These are phyloP conservation scores for Notothenia coriiceps DNA, from an alignment of 2,113 vertebrate genomes.

Conservation along the genomic window DNA sequence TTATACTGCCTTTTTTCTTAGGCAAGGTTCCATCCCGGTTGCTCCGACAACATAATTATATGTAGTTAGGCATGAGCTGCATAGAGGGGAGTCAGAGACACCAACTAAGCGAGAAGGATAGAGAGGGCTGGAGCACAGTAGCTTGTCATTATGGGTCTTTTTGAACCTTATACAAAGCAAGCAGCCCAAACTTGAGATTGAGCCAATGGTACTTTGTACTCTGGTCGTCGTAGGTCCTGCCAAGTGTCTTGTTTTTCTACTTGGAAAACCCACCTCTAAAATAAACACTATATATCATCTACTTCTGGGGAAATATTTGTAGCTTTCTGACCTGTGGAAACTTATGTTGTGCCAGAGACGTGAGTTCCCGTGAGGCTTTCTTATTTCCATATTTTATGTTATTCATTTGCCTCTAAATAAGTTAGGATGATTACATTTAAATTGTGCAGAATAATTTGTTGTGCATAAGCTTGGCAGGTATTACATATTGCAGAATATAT, in stretches of 20 bases:
- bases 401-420: not conserved
- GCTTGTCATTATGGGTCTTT: constrained; percentile 85
- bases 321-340: constrained; percentile 59
- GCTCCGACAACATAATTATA: constrained; percentile 86
- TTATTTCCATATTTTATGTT: constrained; percentile 13
- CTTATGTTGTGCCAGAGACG: constrained; percentile 13
- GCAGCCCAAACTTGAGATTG: constrained; percentile 65
- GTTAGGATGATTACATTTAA: constrained; percentile 19
- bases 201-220: constrained; percentile 53
- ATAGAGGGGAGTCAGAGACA: constrained; percentile 59
- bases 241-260: constrained; percentile 68
- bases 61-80: constrained; percentile 72
- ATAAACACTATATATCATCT: constrained; percentile 67
- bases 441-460: constrained; percentile 26
- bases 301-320: constrained; percentile 54
- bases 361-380: constrained; percentile 6
- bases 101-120: constrained; percentile 53
- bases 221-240: constrained; percentile 42
- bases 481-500: not conserved
- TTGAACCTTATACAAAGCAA: constrained; percentile 84
- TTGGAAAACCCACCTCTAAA: constrained; percentile 63
- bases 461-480: not conserved
- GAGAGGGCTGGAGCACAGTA: constrained; percentile 68
- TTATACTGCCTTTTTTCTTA: constrained; percentile 43
- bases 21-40: constrained; percentile 72